Base-by-base conservation (phyloP, 2,797 vertebrate species). In the Meriones psammophilus region DNA sequence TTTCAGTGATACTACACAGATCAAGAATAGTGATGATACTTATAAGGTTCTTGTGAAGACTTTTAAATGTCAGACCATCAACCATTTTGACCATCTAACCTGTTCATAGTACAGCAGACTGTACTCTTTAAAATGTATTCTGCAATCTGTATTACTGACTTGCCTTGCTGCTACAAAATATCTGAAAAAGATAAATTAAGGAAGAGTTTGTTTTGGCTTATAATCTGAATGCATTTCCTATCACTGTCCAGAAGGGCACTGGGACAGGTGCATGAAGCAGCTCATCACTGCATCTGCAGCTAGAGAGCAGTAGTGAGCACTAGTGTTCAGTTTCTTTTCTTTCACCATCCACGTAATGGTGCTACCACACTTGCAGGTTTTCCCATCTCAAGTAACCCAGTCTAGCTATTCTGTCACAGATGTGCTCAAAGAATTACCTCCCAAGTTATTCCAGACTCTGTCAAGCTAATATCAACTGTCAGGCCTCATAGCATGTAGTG, bases 51-150 rank as follows among this genome's bases (percentile, higher is more conserved):
- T 46, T 73, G 42, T 80, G 22, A 85, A 78, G 22, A 80, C 39
- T 85, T 56, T 80, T 50, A 50, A 89, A 71, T 87, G 26, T 91
- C 36, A 91, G 54, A 87, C 2, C 76, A 85, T 79, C 33, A 56
- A 68, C 36, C 62, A 89, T 62, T 91, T 95, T 46, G 60, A 87
- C 26, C 7, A 60, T 33, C 12, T 64, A 86, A 80, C 9, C 30
- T 92, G 42, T 74, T 96, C 12, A 81, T 77, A 83, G 50, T 84
- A 68, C 85, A 71, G 81, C 60, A 89, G 26, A 84, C 4, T 66
- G 39, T 96, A 92, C 76, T 88, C 36, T 93, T 77, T 94, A 91
- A 96, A 94, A 71, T 77, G 64, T 58, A 39, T 88, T 58, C 56
- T 58, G 56, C 56, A 58, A 58, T 58, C 8, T 58, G 8, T 30